Evolutionary conservation across 2,113 vertebrate species (phyloP), one percentile per base, ranked within the genome.

Genomic region (Marmota flaviventris): DNA sequence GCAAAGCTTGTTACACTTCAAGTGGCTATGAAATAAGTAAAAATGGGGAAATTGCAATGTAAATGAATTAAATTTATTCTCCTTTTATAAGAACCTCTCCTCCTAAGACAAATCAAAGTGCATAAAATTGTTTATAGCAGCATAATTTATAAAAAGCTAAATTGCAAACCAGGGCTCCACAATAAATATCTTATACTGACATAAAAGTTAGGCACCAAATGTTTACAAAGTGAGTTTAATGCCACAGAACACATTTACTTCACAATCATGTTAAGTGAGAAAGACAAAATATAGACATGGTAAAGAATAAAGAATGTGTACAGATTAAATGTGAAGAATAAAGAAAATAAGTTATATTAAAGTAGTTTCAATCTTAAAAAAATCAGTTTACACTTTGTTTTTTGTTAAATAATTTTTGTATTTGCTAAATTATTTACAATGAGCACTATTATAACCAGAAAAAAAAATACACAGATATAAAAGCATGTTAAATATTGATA

Each of bases 141-240:
- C 42, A 91, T 70, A 53, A 86, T 82, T 94, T 79, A 69, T 12
- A 4, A 63, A 81, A 94, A 65, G 12, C 51, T 48, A 81, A 69
- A 89, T 5, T 56, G 11, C 51, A 92, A 92, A 39, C 20, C 76
- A 89, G 22, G 70, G 25, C 12, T 81, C 18, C 29, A 45, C 24
- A 67, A 75, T 83, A 89, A 83, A 67, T 3, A 48, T 37, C 32
- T 78, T 32, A 73, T 0, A 75, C 0, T 81, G 24, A 89, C 25
- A 69, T 70, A 70, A 77, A 76, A 53, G 45, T 27, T n/a, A 76
- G n/a, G 13, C 32, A 61, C 2, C 14, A 85, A 88, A 92, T 77
- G 22, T 92, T 91, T 88, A 72, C 39, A 76, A 82, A 78, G 22
- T 93, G 61, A 85, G 67, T 95, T 88, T 61, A 91, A 56, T 73